Evolutionary conservation across 2,888 invertebrate genomes (phyloP).

Genomic region (Nineta flava): DNA sequence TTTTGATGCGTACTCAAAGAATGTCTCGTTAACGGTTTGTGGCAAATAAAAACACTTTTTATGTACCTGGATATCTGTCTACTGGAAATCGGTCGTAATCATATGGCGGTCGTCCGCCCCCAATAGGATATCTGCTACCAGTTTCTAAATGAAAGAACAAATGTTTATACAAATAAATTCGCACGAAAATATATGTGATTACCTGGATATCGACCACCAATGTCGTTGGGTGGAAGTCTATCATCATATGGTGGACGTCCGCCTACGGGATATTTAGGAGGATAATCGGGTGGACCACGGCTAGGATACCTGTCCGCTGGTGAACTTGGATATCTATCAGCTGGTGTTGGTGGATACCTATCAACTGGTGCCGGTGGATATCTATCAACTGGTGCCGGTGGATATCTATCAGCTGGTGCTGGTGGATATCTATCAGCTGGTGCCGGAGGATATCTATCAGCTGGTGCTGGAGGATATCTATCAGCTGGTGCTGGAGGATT

Average conservation of each 20-base stretch:
- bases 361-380: constrained; percentile 24
- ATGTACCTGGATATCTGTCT: constrained; percentile 29
- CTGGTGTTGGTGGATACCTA: constrained; percentile 28
- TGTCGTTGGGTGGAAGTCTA: constrained; percentile 24
- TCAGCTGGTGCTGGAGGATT: constrained; percentile 22
- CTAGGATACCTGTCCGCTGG: constrained; percentile 33
- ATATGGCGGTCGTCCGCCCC: constrained; percentile 11
- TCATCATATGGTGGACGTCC: constrained; percentile 21
- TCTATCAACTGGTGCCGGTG: constrained; percentile 27
- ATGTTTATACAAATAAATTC: constrained; percentile 16
- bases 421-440: constrained; percentile 10
- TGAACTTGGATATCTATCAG: constrained; percentile 29
- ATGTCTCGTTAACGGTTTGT: no score
- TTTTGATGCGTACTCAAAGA: no score
- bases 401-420: constrained; percentile 14
- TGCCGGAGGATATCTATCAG: constrained; percentile 20
- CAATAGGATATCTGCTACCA: constrained; percentile 15
- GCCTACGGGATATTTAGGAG: constrained; percentile 16
- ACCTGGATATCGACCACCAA: constrained; percentile 22
- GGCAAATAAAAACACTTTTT: no score
- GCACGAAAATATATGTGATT: constrained; percentile 30
- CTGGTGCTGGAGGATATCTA: constrained; percentile 24
- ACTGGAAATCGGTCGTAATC: constrained; percentile 17
- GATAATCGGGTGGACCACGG: constrained; percentile 18
- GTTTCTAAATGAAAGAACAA: no score